Evolutionary conservation across 2,888 invertebrate species (phyloP).

Genomic region (Ectemnius cavifrons): DNA sequence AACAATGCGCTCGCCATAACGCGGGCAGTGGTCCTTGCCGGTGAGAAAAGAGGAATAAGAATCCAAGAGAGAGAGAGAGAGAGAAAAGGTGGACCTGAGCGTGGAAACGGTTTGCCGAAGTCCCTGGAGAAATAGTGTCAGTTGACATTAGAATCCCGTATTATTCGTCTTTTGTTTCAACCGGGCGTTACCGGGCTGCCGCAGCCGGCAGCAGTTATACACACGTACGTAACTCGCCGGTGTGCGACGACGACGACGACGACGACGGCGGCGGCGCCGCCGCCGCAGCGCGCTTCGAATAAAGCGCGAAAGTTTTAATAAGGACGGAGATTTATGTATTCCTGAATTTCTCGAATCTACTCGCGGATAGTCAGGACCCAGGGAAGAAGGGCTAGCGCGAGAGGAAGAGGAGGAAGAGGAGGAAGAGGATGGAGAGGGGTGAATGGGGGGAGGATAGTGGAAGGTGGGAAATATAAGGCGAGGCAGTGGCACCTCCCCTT

Average conservation of each 20-base stretch:
- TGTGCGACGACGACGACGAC: no score
- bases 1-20: no score
- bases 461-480: conserved; percentile 5
- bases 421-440: no score
- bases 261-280: no score
- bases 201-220: background rate
- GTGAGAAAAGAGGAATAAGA: background rate
- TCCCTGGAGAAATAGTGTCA: conserved; percentile 5
- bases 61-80: background rate
- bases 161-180: conserved; percentile 7
- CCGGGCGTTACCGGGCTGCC: background rate
- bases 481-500: background rate
- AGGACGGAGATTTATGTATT: conserved; percentile 20
- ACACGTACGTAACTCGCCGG: background rate
- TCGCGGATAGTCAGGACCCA: background rate
- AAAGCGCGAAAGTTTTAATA: conserved; percentile 22
- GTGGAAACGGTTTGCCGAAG: background rate
- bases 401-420: no score
- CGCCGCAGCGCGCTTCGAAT: no score
- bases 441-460: no score
- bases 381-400: no score
- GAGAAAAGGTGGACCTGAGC: background rate
- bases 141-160: conserved; percentile 4
- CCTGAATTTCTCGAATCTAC: conserved; percentile 23
- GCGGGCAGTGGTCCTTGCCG: no score